Conservation (phyloP, 1,140 invertebrate species). For the Mercenaria mercenaria region DNA sequence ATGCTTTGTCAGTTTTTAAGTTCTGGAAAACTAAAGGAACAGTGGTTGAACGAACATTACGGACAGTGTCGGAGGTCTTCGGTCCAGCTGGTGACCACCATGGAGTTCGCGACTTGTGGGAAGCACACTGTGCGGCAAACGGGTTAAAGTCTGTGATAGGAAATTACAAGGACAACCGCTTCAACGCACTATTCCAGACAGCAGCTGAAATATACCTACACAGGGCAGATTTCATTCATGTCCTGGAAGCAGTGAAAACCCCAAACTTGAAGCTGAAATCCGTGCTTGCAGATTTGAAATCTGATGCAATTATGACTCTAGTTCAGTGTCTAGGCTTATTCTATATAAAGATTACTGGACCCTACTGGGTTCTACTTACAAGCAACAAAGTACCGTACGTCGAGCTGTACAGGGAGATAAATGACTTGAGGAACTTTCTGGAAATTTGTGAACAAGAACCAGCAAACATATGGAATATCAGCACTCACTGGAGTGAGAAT, state of each 20-base stretch:
- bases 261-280: background rate
- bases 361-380: too few relatives aligned
- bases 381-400: background rate
- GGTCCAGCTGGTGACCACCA: conserved; percentile 62
- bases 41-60: background rate
- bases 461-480: background rate
- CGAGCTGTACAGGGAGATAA: background rate
- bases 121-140: conserved; percentile 34
- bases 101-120: conserved; percentile 55
- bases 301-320: background rate
- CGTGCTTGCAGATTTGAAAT: background rate
- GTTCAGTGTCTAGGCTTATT: conserved; percentile 16
- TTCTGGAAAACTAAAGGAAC: conserved; percentile 45
- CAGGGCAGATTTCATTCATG: conserved; percentile 25
- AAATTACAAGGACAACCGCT: conserved; percentile 62
- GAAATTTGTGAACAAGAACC: background rate
- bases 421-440: background rate
- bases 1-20: conserved; percentile 28
- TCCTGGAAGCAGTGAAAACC: background rate
- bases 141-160: conserved; percentile 58
- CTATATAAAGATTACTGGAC: conserved; percentile 4
- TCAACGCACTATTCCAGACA: conserved; percentile 63
- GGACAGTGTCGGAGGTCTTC: conserved; percentile 52
- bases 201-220: conserved; percentile 50
- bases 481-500: background rate